Percentiles rank a stretch among this genome's conserved stretches.
phyloP scores from a whole-genome alignment of 2,888 invertebrate species.

The Sinotaia quadrata region DNA sequence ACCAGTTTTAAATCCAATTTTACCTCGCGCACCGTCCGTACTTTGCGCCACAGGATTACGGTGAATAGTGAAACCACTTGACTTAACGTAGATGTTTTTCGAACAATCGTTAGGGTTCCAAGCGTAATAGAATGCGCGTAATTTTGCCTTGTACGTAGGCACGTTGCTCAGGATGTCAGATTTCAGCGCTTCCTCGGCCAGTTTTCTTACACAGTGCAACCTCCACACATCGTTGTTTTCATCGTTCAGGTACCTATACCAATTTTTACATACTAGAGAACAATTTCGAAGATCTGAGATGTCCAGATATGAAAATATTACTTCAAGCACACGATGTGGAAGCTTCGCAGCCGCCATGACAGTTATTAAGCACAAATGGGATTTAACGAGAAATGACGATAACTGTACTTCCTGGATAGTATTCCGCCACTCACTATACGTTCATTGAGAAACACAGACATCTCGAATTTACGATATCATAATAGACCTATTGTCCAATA shows the following conservation, averaged over 20 bases:
- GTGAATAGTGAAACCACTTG: constrained; percentile 97
- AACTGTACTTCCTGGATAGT: constrained; percentile 16
- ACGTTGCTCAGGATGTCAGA: constrained; percentile 91
- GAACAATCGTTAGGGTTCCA: constrained; percentile 99
- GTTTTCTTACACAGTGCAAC: constrained; percentile 86
- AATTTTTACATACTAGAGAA: constrained; percentile 92
- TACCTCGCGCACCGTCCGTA: constrained; percentile 91
- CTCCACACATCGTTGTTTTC: constrained; percentile 98
- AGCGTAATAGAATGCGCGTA: constrained; percentile 90
- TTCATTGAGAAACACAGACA: too few relatives aligned
- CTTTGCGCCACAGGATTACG: constrained; percentile 98
- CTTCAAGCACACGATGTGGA: constrained; percentile 64
- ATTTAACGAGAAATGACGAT: constrained; percentile 28
- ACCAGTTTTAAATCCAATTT: constrained; percentile 89
- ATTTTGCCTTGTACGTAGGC: constrained; percentile 91
- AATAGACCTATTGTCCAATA: too few relatives aligned
- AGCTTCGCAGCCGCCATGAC: constrained; percentile 65
- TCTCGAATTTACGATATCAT: too few relatives aligned
- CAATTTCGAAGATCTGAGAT: constrained; percentile 89
- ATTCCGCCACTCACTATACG: too few relatives aligned
- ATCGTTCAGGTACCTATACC: constrained; percentile 90
- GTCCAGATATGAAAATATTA: constrained; percentile 87
- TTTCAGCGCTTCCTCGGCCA: constrained; percentile 90
- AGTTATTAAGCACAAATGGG: constrained; percentile 26
- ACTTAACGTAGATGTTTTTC: constrained; percentile 95